A percentile compares a stretch with the other conserved stretches of the same genome.
Conservation (phyloP, 2,797 vertebrate genomes). For the Darevskia nairensis region DNA sequence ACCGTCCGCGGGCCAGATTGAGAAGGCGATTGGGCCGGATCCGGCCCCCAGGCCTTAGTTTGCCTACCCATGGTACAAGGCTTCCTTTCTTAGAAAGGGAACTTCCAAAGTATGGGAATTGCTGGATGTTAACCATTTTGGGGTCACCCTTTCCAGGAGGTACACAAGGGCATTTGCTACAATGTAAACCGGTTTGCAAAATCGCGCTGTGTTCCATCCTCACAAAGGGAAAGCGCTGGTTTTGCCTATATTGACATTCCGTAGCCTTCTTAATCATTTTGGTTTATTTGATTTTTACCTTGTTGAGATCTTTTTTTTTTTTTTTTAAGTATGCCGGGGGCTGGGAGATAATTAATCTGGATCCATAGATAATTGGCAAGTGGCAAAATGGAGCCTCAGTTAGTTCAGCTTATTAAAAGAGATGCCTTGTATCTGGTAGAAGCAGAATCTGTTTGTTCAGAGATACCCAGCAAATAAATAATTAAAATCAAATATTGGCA, state of each 20-base stretch:
- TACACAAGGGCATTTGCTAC: background rate
- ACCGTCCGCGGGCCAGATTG: no score
- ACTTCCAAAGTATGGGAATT: background rate
- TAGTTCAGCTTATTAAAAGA: conserved; percentile 76
- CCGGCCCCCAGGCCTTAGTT: no score
- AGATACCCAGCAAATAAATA: conserved; percentile 74
- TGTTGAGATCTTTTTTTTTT: conserved; percentile 44
- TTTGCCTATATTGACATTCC: conserved; percentile 39
- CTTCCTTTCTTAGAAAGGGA: background rate
- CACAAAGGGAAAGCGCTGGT: conserved; percentile 43
- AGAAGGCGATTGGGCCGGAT: no score
- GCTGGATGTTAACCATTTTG: background rate
- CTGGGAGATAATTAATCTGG: conserved; percentile 42
- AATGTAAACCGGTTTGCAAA: background rate
- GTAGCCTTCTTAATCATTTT: conserved; percentile 58
- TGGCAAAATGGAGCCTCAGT: conserved; percentile 71
- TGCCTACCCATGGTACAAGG: no score
- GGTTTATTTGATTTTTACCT: conserved; percentile 55
- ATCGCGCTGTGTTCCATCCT: conserved; percentile 48
- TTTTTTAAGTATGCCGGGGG: background rate
- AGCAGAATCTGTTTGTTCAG: conserved; percentile 73
- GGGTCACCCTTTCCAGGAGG: background rate
- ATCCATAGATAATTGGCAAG: conserved; percentile 70
- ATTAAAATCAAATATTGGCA: conserved; percentile 72
- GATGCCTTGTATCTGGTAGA: conserved; percentile 69